Conservation (phyloP, 23 tunicate species). For the Halocynthia aurantium region DNA sequence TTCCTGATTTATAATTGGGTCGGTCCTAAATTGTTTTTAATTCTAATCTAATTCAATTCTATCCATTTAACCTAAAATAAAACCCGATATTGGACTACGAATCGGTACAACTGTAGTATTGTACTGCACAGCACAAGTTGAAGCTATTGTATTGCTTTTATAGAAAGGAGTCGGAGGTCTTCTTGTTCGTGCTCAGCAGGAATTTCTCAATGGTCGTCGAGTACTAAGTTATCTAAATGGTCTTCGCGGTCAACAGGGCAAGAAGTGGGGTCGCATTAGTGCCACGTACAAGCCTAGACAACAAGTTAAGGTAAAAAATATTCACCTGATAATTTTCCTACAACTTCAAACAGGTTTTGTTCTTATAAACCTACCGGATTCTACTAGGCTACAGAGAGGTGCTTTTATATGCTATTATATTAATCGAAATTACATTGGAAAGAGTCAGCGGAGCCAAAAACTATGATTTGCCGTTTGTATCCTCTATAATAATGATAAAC, state of each 20-base stretch:
- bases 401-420: too few species aligned
- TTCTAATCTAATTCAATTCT: too few species aligned
- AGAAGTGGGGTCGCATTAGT: slow-evolving; percentile 35
- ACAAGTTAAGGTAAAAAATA: slow-evolving; percentile 28
- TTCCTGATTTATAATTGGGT: too few species aligned
- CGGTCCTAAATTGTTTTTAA: background rate
- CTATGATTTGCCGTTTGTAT: background rate
- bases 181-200: slow-evolving; percentile 47
- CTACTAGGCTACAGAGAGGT: too few species aligned
- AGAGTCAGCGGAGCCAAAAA: too few species aligned
- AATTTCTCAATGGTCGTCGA: slow-evolving; percentile 21
- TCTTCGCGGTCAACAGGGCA: slow-evolving; percentile 42
- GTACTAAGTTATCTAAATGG: slow-evolving; percentile 8
- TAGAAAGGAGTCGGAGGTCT: slow-evolving; percentile 49
- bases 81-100: too few species aligned
- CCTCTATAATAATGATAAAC: background rate
- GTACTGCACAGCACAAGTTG: too few species aligned
- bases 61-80: too few species aligned
- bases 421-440: too few species aligned
- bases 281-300: slow-evolving; percentile 48
- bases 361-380: background rate
- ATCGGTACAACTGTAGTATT: too few species aligned
- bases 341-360: background rate
- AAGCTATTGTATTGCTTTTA: background rate
- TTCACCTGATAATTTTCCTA: background rate